Conservation (phyloP, 2,113 vertebrate species). For the Sminthopsis crassicaudata region DNA sequence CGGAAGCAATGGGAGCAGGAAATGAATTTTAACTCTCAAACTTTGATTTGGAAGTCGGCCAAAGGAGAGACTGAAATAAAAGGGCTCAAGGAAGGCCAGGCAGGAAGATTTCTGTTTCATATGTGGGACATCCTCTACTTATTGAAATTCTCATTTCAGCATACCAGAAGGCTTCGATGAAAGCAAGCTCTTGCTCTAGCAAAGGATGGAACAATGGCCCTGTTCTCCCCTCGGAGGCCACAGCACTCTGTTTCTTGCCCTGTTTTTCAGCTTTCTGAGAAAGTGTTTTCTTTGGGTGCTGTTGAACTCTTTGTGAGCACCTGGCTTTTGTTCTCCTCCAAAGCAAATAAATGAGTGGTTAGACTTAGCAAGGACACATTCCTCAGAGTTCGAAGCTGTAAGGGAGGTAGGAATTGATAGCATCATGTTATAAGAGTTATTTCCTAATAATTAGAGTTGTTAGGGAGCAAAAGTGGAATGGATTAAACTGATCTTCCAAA, state of each 20-base stretch:
- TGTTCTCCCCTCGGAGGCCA: neutral
- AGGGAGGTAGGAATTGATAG: slow-evolving; percentile 48
- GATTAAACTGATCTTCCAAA: neutral
- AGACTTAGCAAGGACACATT: slow-evolving; percentile 27
- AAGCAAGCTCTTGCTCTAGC: slow-evolving; percentile 52
- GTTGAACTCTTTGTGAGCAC: slow-evolving; percentile 3
- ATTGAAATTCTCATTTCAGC: slow-evolving; percentile 67
- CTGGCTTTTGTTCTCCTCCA: neutral
- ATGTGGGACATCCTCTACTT: slow-evolving; percentile 76
- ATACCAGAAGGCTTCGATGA: slow-evolving; percentile 1
- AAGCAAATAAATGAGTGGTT: neutral
- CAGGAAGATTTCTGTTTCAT: slow-evolving; percentile 63
- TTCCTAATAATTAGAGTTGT: neutral
- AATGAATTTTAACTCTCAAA: slow-evolving; percentile 76
- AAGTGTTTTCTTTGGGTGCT: slow-evolving; percentile 8
- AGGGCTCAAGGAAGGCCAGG: slow-evolving; percentile 49
- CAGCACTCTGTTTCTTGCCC: neutral
- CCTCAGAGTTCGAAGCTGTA: slow-evolving; percentile 40
- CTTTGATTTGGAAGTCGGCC: slow-evolving; percentile 78
- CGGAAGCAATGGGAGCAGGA: slow-evolving; percentile 69
- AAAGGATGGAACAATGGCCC: slow-evolving; percentile 12
- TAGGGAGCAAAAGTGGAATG: neutral
- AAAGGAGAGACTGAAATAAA: slow-evolving; percentile 44
- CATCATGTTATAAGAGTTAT: neutral
- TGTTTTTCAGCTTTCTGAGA: slow-evolving; percentile 17